Evolutionary conservation across 1,140 invertebrate species (phyloP), one percentile per base, ranked within the genome.

Genomic region (Lordiphosa clarofinis): DNA sequence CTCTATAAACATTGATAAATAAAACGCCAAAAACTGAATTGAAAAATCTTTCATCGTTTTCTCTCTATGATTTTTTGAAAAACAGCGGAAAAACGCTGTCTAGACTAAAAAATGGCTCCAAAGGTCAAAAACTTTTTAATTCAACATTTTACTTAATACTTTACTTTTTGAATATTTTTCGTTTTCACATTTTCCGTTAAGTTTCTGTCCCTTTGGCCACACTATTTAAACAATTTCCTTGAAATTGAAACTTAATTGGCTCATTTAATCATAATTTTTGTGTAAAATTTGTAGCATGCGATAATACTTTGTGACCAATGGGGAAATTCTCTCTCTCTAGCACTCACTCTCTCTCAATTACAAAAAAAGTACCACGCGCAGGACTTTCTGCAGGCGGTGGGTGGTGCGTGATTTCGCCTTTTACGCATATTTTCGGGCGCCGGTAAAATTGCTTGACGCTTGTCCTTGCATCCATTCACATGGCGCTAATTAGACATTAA

Each of bases 401-500:
- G 28, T 10, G 36, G 28, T 38, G 44, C 42, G 46, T 53, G 10
- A 39, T 61, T 40, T 21, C 48, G 50, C 46, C 52, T 54, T 54
- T 65, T 40, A 70, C 66, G 75, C 66, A 74, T 55, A 52, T 72
- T 67, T 65, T 74, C 71, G 56, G 73, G 67, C 67, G 67, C 73
- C 62, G 62, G 62, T 57, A 56, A 72, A 60, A 57, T 55, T 37
- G 54, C 55, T 19, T 46, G n/a, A 21, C 44, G 21, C 9, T 39
- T 31, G 13, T 28, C 21, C 9, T 35, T 37, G 60, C 57, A 31
- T 31, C 49, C 15, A 55, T 66, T 40, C 56, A 67, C 54, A 39
- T 39, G 58, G 81, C 66, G 61, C 76, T 79, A 81, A 81, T 81
- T 81, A 75, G 73, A 81, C 75, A 81, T 78, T 78, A 78, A 81